Base-by-base conservation (phyloP, 2,113 vertebrate species). In the Lophochroa leadbeateri region DNA sequence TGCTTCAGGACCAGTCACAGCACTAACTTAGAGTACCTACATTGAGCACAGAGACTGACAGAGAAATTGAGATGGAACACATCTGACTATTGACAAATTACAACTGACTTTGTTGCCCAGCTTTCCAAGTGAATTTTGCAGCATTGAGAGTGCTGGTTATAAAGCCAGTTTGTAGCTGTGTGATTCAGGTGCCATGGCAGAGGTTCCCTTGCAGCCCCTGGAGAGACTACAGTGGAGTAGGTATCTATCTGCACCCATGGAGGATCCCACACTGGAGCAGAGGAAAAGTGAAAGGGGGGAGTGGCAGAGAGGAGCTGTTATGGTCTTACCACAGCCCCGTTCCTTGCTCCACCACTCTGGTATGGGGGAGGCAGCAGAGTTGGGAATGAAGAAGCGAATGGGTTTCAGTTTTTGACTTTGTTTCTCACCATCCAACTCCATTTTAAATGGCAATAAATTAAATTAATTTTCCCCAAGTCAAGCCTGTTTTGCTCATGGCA, bases 251-350 rank as follows among this genome's bases (percentile, higher is more conserved):
- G 31, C 17, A 28, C 21, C 17, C 23, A 5, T 6, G 17, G 70
- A 74, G 47, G 53, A 18, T 6, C 18, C 35, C 4, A 2, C 0
- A 0, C 9, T 71, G 46, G 11, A 63, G 29, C 4, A 29, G 35
- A 15, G 60, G 13, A 25, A n/a, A 60, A 28, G 7, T 1, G 0
- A 53, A 17, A 55, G 25, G 13, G 11, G 16, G 16, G 33, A 49
- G 7, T 1, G 0, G 39, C 35, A 27, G 50, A 28, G 29, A 41
- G 33, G 50, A 67, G 20, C 11, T 47, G 12, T 16, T 44, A 6
- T 7, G 43, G 35, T 17, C 6, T 49, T 6, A 29, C 4, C 6
- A 3, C 14, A 41, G 21, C 2, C n/a, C 6, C 7, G 1, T 47
- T 31, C 46, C 5, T 24, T 15, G 19, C 23, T 68, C 37, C 10